These are phyloP conservation scores for Drosophila vallismaia DNA, from an alignment of 2,888 invertebrate species.

Conservation along the genomic window DNA sequence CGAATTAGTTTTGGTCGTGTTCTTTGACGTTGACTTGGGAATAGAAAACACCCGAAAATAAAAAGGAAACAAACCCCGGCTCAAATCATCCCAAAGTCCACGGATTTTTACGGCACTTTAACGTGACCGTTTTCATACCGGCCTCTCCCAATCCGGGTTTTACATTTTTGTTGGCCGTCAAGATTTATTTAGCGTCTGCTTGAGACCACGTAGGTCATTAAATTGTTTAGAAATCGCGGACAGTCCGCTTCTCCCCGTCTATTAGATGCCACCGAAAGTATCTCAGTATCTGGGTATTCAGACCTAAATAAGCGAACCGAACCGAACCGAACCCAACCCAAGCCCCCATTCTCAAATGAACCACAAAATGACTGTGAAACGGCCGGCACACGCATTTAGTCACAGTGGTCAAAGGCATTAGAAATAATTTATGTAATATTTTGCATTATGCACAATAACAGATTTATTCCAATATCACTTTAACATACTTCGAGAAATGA, in stretches of 20 bases:
- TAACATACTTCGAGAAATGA: no score
- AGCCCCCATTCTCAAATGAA: slow-evolving; percentile 62
- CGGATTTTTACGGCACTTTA: slow-evolving; percentile 69
- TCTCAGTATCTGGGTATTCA: slow-evolving; percentile 31
- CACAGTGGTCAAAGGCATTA: slow-evolving; percentile 45
- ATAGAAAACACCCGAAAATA: slow-evolving; percentile 11
- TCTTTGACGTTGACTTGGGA: slow-evolving; percentile 57
- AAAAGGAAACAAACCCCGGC: slow-evolving; percentile 19
- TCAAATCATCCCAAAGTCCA: slow-evolving; percentile 27
- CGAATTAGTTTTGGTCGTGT: slow-evolving; percentile 53
- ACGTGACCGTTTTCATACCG: slow-evolving; percentile 57
- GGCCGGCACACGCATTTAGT: slow-evolving; percentile 57
- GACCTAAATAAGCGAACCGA: slow-evolving; percentile 33
- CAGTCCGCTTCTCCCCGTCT: slow-evolving; percentile 36
- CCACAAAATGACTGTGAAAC: slow-evolving; percentile 72
- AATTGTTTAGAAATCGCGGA: slow-evolving; percentile 77
- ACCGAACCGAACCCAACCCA: slow-evolving; percentile 30
- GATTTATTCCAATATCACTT: no score
- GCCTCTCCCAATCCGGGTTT: not conserved
- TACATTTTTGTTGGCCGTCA: slow-evolving; percentile 43
- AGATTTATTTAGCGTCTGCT: slow-evolving; percentile 73
- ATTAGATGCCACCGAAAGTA: slow-evolving; percentile 29
- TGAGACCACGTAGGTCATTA: slow-evolving; percentile 76
- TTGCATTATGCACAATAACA: no score
- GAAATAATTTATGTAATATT: not conserved